phyloP scores from a whole-genome alignment of 1,140 invertebrate species.

The Conus betulinus region DNA sequence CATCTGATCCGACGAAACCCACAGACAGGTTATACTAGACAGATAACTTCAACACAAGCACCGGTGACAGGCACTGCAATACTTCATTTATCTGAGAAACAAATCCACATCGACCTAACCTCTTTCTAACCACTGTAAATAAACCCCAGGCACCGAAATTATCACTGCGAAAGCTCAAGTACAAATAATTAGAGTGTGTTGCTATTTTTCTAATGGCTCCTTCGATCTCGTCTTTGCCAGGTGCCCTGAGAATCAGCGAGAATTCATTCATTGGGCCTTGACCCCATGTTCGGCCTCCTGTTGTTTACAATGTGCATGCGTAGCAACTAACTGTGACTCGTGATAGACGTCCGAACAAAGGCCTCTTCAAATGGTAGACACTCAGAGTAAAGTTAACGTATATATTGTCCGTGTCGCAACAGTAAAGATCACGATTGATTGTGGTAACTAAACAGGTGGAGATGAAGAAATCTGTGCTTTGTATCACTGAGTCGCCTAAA shows the following conservation, averaged over 20 bases:
- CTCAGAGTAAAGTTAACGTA: too few species aligned
- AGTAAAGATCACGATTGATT: too few species aligned
- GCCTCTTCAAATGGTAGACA: too few species aligned
- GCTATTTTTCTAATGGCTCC: slow-evolving; percentile 55
- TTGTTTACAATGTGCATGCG: slow-evolving; percentile 20
- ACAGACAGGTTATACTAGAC: slow-evolving; percentile 46
- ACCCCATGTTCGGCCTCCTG: background rate
- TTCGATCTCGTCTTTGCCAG: slow-evolving; percentile 50
- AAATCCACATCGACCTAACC: background rate
- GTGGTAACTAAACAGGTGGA: too few species aligned
- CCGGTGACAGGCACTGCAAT: background rate
- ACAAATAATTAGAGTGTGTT: slow-evolving; percentile 52
- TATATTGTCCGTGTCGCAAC: too few species aligned
- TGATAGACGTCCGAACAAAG: too few species aligned
- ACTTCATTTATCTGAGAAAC: background rate
- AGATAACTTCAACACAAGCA: slow-evolving; percentile 13
- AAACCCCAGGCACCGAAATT: slow-evolving; percentile 6
- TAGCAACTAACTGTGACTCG: slow-evolving; percentile 4
- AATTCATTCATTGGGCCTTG: slow-evolving; percentile 31
- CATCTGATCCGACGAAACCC: slow-evolving; percentile 43
- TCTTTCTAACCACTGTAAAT: background rate
- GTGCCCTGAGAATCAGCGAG: slow-evolving; percentile 50
- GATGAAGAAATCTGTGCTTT: too few species aligned
- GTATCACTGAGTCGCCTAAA: too few species aligned
- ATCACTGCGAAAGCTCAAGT: slow-evolving; percentile 37